Evolutionary conservation across 2,797 vertebrate genomes (phyloP).

Genomic region (Myotis pilosus): DNA sequence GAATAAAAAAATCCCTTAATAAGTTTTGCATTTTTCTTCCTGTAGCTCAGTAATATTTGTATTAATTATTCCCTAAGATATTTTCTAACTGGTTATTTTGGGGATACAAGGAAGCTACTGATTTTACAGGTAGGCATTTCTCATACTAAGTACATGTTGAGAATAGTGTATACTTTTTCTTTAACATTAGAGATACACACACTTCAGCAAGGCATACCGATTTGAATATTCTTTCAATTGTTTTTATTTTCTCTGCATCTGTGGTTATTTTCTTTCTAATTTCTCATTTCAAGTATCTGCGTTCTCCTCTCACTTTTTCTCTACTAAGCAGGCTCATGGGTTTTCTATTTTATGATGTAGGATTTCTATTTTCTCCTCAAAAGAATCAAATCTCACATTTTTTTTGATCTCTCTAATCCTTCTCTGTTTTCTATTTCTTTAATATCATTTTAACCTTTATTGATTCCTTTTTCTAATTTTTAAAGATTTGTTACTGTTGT

Average conservation of each 20-base stretch:
- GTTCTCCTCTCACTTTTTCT: conserved; percentile 7
- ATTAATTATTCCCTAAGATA: neutral
- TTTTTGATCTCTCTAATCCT: neutral
- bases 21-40: neutral
- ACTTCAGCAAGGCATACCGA: neutral
- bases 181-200: neutral
- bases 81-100: conserved; percentile 26
- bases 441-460: conserved; percentile 9
- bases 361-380: neutral
- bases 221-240: neutral
- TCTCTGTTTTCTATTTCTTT: conserved; percentile 6
- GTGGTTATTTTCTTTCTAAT: conserved; percentile 6
- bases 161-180: neutral
- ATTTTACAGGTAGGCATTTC: neutral
- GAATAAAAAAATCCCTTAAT: neutral
- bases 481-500: neutral
- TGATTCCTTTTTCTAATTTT: neutral
- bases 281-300: neutral
- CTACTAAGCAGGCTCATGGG: neutral
- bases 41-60: neutral
- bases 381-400: neutral
- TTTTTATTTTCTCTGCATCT: conserved; percentile 26
- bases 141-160: neutral
- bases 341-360: conserved; percentile 3
- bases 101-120: neutral